Evolutionary conservation across 2,113 vertebrate genomes (phyloP).

Genomic region (Panthera tigris): DNA sequence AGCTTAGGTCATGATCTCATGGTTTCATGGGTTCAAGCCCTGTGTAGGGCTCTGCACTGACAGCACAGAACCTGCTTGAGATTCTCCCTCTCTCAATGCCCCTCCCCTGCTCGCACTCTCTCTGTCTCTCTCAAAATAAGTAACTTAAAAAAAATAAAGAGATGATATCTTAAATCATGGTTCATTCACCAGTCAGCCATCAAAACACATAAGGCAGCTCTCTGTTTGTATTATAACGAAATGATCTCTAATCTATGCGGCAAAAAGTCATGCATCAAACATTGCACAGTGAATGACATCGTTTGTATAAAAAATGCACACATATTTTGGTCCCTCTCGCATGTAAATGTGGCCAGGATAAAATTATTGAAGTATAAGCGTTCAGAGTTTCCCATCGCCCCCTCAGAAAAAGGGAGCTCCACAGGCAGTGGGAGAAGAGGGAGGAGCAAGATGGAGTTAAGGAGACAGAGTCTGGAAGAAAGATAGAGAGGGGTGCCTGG

Average conservation of each 20-base stretch:
- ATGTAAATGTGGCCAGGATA: not conserved
- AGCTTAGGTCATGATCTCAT: not conserved
- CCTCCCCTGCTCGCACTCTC: not conserved
- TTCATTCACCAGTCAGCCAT: not conserved
- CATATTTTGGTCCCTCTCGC: not conserved
- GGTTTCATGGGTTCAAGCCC: not conserved
- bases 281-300: not conserved
- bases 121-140: not conserved
- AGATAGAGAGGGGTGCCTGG: not conserved
- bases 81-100: not conserved
- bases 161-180: not conserved
- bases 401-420: not conserved
- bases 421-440: not conserved
- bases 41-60: not conserved
- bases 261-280: not conserved
- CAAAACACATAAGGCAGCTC: not conserved
- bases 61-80: not conserved
- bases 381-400: not conserved
- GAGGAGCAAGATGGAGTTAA: not conserved
- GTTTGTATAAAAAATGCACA: not conserved
- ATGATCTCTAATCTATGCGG: not conserved
- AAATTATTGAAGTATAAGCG: not conserved
- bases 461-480: not conserved
- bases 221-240: not conserved
- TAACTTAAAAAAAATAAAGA: not conserved